Conservation (phyloP, 2,113 vertebrate species). For the Alectura lathami region DNA sequence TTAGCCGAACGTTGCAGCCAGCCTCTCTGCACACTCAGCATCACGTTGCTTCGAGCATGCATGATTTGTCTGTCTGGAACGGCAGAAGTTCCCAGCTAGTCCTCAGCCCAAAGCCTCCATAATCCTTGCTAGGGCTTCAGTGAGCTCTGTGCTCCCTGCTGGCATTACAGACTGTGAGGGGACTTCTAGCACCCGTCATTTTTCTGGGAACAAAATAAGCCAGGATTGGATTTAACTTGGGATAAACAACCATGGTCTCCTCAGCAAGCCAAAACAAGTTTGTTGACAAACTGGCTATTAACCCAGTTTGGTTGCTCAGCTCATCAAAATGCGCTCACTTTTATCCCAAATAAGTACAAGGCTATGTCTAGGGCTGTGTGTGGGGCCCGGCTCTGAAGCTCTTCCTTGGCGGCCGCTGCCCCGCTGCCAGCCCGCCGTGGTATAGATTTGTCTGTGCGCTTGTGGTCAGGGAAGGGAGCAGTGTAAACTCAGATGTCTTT, state of each 20-base stretch:
- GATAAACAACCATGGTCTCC: background rate
- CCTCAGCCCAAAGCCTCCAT: background rate
- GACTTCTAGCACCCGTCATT: background rate
- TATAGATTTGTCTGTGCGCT: background rate
- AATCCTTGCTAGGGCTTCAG: background rate
- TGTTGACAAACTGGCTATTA: conserved; percentile 60
- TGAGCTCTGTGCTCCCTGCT: background rate
- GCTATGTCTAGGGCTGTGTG: background rate
- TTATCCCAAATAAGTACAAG: conserved; percentile 11
- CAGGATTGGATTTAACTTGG: background rate
- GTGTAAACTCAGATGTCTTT: background rate
- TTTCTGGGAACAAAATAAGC: background rate
- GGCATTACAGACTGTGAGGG: background rate
- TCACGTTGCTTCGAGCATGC: background rate
- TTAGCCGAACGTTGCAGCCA: background rate
- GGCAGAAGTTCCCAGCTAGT: background rate
- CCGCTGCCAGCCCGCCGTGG: background rate
- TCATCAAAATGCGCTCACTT: conserved; percentile 39
- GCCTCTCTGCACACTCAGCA: background rate
- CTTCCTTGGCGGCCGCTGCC: background rate
- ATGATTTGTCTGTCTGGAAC: background rate
- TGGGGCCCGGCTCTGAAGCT: background rate
- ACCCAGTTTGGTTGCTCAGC: conserved; percentile 46
- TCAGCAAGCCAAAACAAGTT: conserved; percentile 36
- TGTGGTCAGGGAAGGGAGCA: background rate